A percentile compares a stretch with the other conserved stretches of the same genome.
These are phyloP conservation scores for Zaprionus lineosus DNA, from an alignment of 2,888 invertebrate genomes.

Conservation along the genomic window DNA sequence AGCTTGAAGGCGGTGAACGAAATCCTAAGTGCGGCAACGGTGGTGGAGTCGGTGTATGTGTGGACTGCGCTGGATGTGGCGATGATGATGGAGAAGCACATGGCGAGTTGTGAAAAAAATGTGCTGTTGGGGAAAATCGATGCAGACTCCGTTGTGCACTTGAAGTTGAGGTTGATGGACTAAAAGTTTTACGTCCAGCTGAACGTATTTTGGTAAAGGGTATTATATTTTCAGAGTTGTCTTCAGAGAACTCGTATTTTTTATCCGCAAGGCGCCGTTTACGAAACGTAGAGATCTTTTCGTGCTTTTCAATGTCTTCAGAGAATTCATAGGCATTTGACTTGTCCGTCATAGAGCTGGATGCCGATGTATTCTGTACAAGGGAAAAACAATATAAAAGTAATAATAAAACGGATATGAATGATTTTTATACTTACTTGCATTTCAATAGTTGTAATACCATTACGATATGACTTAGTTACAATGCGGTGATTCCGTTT, in stretches of 20 bases:
- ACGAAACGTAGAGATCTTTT: constrained; percentile 92
- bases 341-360: constrained; percentile 85
- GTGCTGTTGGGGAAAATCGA: constrained; percentile 66
- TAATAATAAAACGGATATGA: too few species aligned
- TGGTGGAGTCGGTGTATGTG: constrained; percentile 58
- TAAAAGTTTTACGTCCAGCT: constrained; percentile 59
- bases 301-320: constrained; percentile 92
- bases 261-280: constrained; percentile 94
- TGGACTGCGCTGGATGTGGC: constrained; percentile 72
- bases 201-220: constrained; percentile 82
- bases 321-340: constrained; percentile 90
- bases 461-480: constrained; percentile 81
- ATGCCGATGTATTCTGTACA: constrained; percentile 48
- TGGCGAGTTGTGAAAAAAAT: constrained; percentile 82
- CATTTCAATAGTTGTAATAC: constrained; percentile 80
- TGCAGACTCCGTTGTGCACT: constrained; percentile 61
- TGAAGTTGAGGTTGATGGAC: constrained; percentile 40
- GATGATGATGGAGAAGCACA: constrained; percentile 83
- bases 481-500: constrained; percentile 81
- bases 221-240: constrained; percentile 87
- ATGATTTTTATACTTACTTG: too few species aligned
- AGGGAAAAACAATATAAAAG: too few species aligned
- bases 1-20: constrained; percentile 78
- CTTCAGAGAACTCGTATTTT: constrained; percentile 95
- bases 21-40: constrained; percentile 75